Base-by-base conservation (phyloP, 2,888 invertebrate genomes). In the Nemapogon koenigi region DNA sequence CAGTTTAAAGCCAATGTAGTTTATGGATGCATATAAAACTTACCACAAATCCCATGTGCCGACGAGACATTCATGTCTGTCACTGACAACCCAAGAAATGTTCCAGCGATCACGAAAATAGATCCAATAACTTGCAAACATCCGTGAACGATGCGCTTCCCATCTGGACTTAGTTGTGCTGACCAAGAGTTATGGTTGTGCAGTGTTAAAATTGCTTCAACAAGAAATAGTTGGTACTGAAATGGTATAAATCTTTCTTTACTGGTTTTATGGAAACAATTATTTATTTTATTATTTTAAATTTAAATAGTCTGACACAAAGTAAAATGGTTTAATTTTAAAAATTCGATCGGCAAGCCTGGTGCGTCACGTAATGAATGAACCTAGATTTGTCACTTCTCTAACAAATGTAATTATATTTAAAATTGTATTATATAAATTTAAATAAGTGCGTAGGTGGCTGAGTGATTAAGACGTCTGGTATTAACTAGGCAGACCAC, bases 161-260 rank as follows among this genome's bases (percentile, higher is more conserved):
- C 65, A 32, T 76, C 71, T 13, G 52, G 57, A 2, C 68, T 63
- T 36, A 80, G 50, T 43, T 71, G 69, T 38, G 56, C 62, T 1
- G 79, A 76, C 80, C 80, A 81, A 16, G 78, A 66, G 52, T 80
- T 81, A 49, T 79, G 75, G 16, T 62, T 56, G 45, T 79, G 71
- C 3, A 81, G 56, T 2, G 75, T 72, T 38, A 81, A 48, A 7
- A 81, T 59, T 13, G 76, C 72, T 49, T 81, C 79, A n/a, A 78
- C 72, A 28, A 81, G 52, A 48, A 81, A 73, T 6, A 81, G 55
- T 51, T 79, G 78, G 46, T 81, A 81, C 81, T 81, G 66, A 18
- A 69, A 70, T 10, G 25, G 41, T n/a, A n/a, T 13, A 27, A 27
- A 22, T 7, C 6, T 7, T 8, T 7, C 8, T 8, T 8, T 6